These are phyloP conservation scores for Sturnus vulgaris DNA, from an alignment of 2,113 vertebrate species.

Conservation along the genomic window DNA sequence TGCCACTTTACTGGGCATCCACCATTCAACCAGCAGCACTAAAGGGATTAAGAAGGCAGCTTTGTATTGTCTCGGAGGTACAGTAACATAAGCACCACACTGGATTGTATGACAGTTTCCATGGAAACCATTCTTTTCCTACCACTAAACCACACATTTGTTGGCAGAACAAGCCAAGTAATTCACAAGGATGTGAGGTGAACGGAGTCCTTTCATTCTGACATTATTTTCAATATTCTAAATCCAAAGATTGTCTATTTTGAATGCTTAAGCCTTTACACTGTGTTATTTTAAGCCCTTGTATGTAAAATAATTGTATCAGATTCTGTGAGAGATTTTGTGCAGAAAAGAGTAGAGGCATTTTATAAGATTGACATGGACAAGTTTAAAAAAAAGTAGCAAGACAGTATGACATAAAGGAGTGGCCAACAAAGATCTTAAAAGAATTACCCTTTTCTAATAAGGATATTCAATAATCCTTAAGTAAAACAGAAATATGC, in stretches of 20 bases:
- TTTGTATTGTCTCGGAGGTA: slow-evolving; percentile 50
- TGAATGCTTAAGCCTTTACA: background rate
- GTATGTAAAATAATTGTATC: background rate
- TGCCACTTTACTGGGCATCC: slow-evolving; percentile 34
- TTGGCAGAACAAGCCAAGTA: background rate
- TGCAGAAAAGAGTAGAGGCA: background rate
- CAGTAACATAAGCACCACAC: slow-evolving; percentile 18
- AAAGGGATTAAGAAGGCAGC: slow-evolving; percentile 49
- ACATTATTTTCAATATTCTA: background rate
- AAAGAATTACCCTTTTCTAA: background rate
- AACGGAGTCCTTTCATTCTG: background rate
- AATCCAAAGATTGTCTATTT: background rate
- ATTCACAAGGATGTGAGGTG: background rate
- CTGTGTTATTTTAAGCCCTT: background rate
- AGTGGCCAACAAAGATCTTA: background rate
- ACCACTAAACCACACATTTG: background rate
- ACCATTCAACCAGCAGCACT: slow-evolving; percentile 45
- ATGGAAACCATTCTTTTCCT: slow-evolving; percentile 42
- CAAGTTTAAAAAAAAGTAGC: background rate
- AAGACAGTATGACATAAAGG: background rate
- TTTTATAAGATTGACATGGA: background rate
- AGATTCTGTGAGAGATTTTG: background rate
- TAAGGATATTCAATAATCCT: background rate
- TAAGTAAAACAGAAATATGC: background rate
- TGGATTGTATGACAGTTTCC: slow-evolving; percentile 51